These are phyloP conservation scores for Melinaea marsaeus DNA, from an alignment of 2,888 invertebrate species.

Conservation along the genomic window DNA sequence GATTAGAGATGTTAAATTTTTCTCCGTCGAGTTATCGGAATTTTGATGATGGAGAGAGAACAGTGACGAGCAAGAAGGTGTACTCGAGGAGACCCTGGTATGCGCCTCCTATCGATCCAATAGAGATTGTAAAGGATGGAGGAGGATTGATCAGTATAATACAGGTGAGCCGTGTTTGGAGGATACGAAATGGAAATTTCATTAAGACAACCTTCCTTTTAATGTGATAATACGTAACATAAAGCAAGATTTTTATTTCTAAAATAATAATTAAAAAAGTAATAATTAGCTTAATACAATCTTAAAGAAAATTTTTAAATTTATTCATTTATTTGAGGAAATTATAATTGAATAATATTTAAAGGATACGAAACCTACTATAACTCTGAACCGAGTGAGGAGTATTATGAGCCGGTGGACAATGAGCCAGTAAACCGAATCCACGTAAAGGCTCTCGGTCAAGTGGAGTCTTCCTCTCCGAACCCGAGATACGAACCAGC, in stretches of 20 bases:
- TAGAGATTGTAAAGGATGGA: constrained; percentile 32
- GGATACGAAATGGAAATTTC: too few species aligned
- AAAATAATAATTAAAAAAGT: too few species aligned
- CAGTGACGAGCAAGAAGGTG: constrained; percentile 64
- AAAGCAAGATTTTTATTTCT: too few species aligned
- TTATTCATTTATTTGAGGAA: too few species aligned
- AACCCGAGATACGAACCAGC: constrained; percentile 47
- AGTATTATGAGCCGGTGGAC: constrained; percentile 56
- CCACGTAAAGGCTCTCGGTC: constrained; percentile 45
- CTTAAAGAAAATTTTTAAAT: too few species aligned
- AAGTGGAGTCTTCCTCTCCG: constrained; percentile 43
- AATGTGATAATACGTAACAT: too few species aligned
- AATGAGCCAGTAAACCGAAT: constrained; percentile 56
- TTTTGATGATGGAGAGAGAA: constrained; percentile 56
- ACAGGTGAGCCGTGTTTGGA: constrained; percentile 35
- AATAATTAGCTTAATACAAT: too few species aligned
- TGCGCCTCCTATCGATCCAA: constrained; percentile 57
- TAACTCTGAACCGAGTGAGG: constrained; percentile 39
- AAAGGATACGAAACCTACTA: constrained; percentile 58
- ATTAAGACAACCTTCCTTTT: too few species aligned
- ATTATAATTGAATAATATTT: too few species aligned
- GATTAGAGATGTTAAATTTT: constrained; percentile 74
- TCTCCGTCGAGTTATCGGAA: constrained; percentile 62
- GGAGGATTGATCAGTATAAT: constrained; percentile 43
- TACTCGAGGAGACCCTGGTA: constrained; percentile 70